These are phyloP conservation scores for Perithous albicinctus DNA, from an alignment of 2,888 invertebrate species.

Conservation along the genomic window DNA sequence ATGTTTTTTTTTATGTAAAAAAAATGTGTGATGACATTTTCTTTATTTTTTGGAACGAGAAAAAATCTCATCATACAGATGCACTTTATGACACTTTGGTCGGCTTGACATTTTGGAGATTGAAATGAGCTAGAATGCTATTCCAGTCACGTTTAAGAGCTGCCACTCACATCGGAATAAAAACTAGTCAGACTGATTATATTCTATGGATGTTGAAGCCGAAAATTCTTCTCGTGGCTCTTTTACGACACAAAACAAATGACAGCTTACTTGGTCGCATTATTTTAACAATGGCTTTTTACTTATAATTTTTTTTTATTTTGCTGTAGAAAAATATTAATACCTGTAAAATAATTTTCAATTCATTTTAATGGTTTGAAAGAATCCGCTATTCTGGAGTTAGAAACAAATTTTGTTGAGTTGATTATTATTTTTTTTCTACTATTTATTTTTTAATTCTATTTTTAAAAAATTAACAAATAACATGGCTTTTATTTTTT, in stretches of 20 bases:
- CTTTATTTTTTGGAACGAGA: neutral
- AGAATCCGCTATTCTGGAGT: too few species aligned
- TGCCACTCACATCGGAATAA: neutral
- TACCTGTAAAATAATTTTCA: too few species aligned
- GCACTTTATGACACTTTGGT: neutral
- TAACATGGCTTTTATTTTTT: neutral
- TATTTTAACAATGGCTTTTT: neutral
- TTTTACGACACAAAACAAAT: neutral
- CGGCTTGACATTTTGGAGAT: neutral
- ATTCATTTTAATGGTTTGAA: too few species aligned
- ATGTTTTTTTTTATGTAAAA: neutral
- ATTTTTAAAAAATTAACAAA: neutral
- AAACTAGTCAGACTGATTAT: neutral
- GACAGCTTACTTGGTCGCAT: neutral
- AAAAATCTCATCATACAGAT: neutral
- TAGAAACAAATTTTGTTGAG: neutral
- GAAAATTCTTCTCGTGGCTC: neutral
- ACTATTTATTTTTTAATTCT: neutral
- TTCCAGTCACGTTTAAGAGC: constrained; percentile 5
- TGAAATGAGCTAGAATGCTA: neutral
- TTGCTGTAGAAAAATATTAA: too few species aligned
- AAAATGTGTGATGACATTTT: neutral
- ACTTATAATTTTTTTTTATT: neutral
- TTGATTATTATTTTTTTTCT: neutral
- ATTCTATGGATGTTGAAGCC: neutral